Conservation (phyloP, 2,113 vertebrate species). For the Chauna torquata region DNA sequence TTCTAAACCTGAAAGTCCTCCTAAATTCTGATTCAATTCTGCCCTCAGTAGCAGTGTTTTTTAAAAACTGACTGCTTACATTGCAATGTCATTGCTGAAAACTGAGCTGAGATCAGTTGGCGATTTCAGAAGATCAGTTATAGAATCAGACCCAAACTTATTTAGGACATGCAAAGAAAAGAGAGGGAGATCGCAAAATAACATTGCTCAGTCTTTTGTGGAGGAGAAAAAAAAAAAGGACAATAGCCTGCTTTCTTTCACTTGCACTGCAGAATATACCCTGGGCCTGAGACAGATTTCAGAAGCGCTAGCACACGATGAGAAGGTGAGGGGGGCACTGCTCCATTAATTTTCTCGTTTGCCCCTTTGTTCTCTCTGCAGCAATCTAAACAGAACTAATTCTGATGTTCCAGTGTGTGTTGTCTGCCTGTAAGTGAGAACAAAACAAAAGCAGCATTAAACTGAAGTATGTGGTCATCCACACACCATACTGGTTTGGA, state of each 20-base stretch:
- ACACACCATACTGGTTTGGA: conserved; percentile 71
- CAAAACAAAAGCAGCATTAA: conserved; percentile 82
- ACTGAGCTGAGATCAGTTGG: not conserved
- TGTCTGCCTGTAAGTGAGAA: conserved; percentile 66
- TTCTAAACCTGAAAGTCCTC: not conserved
- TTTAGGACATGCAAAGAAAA: not conserved
- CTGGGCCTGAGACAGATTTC: conserved; percentile 6
- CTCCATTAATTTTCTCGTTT: conserved; percentile 12
- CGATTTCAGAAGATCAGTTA: not conserved
- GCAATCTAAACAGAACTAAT: conserved; percentile 71
- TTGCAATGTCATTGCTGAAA: not conserved
- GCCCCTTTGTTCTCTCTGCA: conserved; percentile 20
- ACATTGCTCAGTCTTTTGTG: not conserved
- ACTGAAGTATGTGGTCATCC: conserved; percentile 72
- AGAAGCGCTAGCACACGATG: not conserved
- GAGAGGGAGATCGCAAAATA: not conserved
- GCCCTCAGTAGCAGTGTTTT: not conserved
- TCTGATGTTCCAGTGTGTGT: conserved; percentile 68
- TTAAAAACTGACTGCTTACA: not conserved
- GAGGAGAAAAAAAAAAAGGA: not conserved
- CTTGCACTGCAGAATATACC: not conserved
- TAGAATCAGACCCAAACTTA: not conserved
- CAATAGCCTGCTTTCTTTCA: not conserved
- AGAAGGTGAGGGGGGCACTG: not conserved
- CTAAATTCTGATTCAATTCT: not conserved